Conservation (phyloP, 2,797 vertebrate genomes). For the Vultur gryphus region DNA sequence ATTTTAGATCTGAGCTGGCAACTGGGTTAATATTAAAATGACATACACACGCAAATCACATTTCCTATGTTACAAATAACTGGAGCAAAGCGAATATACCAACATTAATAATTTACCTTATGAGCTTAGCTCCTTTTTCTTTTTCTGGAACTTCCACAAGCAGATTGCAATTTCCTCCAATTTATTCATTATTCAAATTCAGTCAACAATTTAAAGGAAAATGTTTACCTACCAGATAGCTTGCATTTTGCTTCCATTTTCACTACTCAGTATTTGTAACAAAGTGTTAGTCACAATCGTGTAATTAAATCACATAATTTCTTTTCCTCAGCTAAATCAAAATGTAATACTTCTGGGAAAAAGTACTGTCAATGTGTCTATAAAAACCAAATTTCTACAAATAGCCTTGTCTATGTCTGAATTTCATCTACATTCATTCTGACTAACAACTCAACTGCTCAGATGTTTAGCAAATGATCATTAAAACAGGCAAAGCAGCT, state of each 20-base stretch:
- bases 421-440: not conserved
- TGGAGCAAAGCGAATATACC: not conserved
- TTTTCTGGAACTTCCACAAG: not conserved
- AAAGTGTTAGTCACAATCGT: not conserved
- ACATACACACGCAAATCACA: not conserved
- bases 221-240: slow-evolving; percentile 18
- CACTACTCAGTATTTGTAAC: not conserved
- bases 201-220: slow-evolving; percentile 36
- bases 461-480: not conserved
- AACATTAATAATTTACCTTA: slow-evolving; percentile 51
- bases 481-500: not conserved
- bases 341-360: not conserved
- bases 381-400: not conserved
- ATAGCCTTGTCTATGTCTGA: not conserved
- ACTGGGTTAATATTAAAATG: slow-evolving; percentile 20
- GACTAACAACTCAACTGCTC: not conserved
- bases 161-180: slow-evolving; percentile 4
- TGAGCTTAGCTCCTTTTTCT: not conserved
- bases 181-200: slow-evolving; percentile 47
- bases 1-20: slow-evolving; percentile 28
- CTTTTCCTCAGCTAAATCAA: not conserved
- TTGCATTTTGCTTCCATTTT: slow-evolving; percentile 20
- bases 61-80: slow-evolving; percentile 29
- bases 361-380: not conserved
- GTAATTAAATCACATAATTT: slow-evolving; percentile 7